Evolutionary conservation across 35 echinoderm and acorn worm genomes (phyloP), one percentile per base, ranked within the genome.

Genomic region (Chiridota heheva): DNA sequence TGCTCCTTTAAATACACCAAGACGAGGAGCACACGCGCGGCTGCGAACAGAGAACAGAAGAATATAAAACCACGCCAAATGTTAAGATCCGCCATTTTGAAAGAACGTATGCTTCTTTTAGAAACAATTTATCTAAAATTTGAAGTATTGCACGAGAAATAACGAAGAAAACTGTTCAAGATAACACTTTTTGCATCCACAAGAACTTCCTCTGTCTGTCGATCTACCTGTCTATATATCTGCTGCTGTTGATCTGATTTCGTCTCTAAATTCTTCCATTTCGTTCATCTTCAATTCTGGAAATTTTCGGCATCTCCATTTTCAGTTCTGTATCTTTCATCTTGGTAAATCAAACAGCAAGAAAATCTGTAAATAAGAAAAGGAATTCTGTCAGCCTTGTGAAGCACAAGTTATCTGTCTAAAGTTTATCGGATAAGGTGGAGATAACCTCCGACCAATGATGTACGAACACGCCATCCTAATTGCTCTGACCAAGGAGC

Each of bases 41-140:
- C 33, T 20, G 75, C 58, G 75, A 78, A 78, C 16, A 61, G 62
- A 40, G 32, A 78, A 42, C 75, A 78, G 1, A 78, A 49, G 2
- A 78, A 26, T 5, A 78, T 29, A 42, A 78, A 78, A 8, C 38
- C 17, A 36, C 75, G 75, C 75, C 75, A 78, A 34, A 78, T 59
- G 53, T 40, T 60, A 78, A 57, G 62, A 22, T 76, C 72, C 24
- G 75, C 53, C 75, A 78, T 78, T 42, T 78, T 61, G 34, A 60
- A 16, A n/a, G n/a, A n/a, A n/a, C n/a, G 36, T 73, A 48, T 25
- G 20, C 20, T 7, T 1, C 44, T 22, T 6, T 24, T 44, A 15
- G 49, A 15, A 65, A 24, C 62, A 15, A 29, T 20, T 20, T 30
- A 65, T 18, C 62, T 13, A 32, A 65, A 1, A 30, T 65, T 24